Evolutionary conservation across 2,113 vertebrate genomes (phyloP).

Genomic region (Sinocyclocheilus anshuiensis): DNA sequence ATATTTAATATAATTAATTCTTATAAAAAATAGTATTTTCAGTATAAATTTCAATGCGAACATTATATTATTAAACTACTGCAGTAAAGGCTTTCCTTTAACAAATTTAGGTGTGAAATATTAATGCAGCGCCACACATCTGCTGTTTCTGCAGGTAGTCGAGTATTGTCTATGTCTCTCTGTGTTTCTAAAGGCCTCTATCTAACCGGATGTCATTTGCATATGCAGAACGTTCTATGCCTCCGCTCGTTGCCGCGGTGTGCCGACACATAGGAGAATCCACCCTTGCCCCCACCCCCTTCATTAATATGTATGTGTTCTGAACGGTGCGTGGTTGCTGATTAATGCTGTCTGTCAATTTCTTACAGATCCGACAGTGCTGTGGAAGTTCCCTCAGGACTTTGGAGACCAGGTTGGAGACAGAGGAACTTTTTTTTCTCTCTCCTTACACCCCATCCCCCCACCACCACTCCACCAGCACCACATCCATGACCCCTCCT

Average conservation of each 20-base stretch:
- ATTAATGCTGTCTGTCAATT: constrained; percentile 97
- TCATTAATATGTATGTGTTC: constrained; percentile 85
- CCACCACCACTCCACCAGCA: constrained; percentile 34
- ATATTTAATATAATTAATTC: no score
- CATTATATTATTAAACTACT: no score
- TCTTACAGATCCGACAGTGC: constrained; percentile 97
- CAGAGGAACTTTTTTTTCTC: constrained; percentile 78
- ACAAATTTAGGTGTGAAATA: constrained; percentile 18
- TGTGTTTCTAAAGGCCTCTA: constrained; percentile 39
- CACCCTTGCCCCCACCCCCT: constrained; percentile 79
- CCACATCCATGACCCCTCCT: constrained; percentile 59
- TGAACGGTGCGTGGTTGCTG: constrained; percentile 81
- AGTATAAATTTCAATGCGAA: no score
- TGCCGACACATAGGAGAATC: constrained; percentile 76
- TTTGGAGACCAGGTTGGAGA: constrained; percentile 98
- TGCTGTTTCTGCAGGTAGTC: constrained; percentile 35
- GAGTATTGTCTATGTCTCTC: constrained; percentile 30
- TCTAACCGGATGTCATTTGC: constrained; percentile 39
- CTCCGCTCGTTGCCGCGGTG: constrained; percentile 55
- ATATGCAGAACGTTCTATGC: constrained; percentile 58
- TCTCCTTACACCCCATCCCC: constrained; percentile 37
- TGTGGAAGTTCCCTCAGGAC: constrained; percentile 99
- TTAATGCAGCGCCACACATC: constrained; percentile 33
- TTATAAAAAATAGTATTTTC: no score
- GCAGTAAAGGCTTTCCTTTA: background rate